A percentile compares a stretch with the other conserved stretches of the same genome.
These are phyloP conservation scores for Agelaius tricolor DNA, from an alignment of 2,113 vertebrate genomes.

Conservation along the genomic window DNA sequence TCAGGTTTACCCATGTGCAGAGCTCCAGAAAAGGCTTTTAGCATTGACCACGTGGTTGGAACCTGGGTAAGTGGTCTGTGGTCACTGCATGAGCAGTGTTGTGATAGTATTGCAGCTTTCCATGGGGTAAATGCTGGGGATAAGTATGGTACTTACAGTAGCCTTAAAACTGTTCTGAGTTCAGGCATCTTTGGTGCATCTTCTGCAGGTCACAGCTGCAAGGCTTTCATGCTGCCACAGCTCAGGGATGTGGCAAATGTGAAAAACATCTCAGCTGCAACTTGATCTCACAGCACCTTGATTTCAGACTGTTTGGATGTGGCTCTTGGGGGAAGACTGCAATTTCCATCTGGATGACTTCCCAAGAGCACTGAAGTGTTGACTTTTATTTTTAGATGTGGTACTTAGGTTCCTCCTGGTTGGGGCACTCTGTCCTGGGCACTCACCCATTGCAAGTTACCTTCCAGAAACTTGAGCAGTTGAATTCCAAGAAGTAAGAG, in stretches of 20 bases:
- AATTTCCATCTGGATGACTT: background rate
- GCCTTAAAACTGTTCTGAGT: background rate
- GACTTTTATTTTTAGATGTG: background rate
- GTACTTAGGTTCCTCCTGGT: background rate
- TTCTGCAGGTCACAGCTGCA: background rate
- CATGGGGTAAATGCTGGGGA: too few species aligned
- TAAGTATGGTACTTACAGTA: background rate
- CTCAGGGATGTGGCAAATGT: background rate
- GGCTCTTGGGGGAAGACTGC: background rate
- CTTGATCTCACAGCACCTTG: fast-evolving
- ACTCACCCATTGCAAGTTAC: background rate
- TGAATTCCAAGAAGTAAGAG: background rate
- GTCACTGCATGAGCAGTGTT: fast-evolving
- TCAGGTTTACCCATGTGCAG: background rate
- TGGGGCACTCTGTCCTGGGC: background rate
- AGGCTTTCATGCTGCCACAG: background rate
- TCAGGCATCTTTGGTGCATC: background rate
- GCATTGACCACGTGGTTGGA: background rate
- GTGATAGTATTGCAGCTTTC: background rate
- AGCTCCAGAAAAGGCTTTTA: background rate
- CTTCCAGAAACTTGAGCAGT: background rate
- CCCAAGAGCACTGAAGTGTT: background rate
- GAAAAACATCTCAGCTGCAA: background rate
- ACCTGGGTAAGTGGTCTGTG: background rate
- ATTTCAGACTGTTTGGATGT: background rate